Conservation (phyloP, 2,113 vertebrate genomes). For the Delphinus delphis region DNA sequence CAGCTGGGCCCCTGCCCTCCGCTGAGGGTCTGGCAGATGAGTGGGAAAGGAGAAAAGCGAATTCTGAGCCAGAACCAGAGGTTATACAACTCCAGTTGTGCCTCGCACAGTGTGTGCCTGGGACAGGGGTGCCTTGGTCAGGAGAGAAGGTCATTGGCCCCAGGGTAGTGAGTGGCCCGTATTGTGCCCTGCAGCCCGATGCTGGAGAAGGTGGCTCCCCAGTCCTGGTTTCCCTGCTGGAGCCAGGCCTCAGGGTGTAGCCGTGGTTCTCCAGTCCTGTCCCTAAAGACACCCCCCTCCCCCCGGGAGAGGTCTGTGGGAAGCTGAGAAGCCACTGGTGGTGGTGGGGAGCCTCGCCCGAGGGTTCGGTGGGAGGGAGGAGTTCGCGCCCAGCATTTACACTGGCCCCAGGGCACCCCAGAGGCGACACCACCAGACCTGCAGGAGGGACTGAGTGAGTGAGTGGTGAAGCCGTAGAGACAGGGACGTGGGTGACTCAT, state of each 20-base stretch:
- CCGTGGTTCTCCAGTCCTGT: background rate
- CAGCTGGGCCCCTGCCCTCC: too few species aligned
- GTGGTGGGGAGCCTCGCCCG: background rate
- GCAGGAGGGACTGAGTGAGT: background rate
- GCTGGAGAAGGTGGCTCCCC: background rate
- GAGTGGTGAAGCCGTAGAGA: background rate
- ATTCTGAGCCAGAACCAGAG: background rate
- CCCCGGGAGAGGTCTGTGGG: background rate
- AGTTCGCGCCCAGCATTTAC: background rate
- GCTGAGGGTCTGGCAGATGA: fast-evolving
- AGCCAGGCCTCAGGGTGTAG: background rate
- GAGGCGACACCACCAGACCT: background rate
- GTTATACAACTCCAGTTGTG: background rate
- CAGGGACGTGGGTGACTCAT: background rate
- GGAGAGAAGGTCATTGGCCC: background rate
- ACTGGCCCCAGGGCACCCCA: background rate
- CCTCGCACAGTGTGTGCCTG: background rate
- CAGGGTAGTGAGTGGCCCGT: background rate
- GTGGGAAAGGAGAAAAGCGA: background rate
- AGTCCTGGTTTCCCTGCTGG: background rate
- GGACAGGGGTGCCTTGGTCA: background rate
- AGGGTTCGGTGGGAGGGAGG: background rate
- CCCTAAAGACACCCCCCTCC: fast-evolving
- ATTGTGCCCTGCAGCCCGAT: background rate
- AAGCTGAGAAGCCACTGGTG: background rate